phyloP scores from a whole-genome alignment of 2,888 invertebrate species.

The Crocallis elinguaria region DNA sequence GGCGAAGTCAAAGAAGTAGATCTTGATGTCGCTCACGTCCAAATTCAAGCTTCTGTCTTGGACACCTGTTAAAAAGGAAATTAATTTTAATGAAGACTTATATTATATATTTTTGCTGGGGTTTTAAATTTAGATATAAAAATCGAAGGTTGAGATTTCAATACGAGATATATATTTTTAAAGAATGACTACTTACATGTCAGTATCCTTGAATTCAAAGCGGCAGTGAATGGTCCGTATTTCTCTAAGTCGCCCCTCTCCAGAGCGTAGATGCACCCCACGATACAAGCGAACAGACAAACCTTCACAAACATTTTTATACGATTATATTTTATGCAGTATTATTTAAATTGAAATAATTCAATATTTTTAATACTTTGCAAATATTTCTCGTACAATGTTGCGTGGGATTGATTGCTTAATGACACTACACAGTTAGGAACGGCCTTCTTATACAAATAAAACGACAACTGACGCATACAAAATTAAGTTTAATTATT shows the following conservation, averaged over 20 bases:
- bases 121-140: no score
- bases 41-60: slow-evolving; percentile 59
- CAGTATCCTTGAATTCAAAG: slow-evolving; percentile 25
- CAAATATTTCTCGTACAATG: slow-evolving; percentile 25
- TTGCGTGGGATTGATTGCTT: slow-evolving; percentile 14
- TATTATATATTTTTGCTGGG: no score
- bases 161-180: no score
- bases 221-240: slow-evolving; percentile 30
- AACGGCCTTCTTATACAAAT: neutral
- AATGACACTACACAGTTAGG: neutral
- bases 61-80: slow-evolving; percentile 53
- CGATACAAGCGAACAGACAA: slow-evolving; percentile 20
- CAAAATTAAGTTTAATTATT: no score
- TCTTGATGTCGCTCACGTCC: slow-evolving; percentile 65
- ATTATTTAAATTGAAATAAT: slow-evolving; percentile 21
- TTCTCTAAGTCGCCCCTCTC: slow-evolving; percentile 29
- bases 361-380: slow-evolving; percentile 23
- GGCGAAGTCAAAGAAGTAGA: slow-evolving; percentile 69
- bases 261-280: slow-evolving; percentile 12
- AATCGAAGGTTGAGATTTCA: no score
- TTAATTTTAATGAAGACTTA: neutral
- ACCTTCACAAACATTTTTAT: slow-evolving; percentile 19
- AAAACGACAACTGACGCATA: no score
- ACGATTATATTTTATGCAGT: slow-evolving; percentile 21
- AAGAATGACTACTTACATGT: slow-evolving; percentile 20